A percentile compares a stretch with the other conserved stretches of the same genome.
phyloP scores from a whole-genome alignment of 2,797 vertebrate genomes.

The Thripadectes ignobilis region DNA sequence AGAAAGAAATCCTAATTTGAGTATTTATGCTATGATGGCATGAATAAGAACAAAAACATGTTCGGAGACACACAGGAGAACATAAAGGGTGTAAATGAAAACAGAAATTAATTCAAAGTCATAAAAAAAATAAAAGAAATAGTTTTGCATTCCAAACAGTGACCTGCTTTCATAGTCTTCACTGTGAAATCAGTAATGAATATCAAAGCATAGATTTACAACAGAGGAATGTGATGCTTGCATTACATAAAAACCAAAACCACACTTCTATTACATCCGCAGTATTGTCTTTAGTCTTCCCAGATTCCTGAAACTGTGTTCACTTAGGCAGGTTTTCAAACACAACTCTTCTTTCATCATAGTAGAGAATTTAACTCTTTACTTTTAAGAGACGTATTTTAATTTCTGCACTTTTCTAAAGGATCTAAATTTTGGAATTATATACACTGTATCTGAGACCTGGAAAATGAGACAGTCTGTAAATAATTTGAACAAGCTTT shows the following conservation, averaged over 20 bases:
- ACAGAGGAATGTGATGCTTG: background rate
- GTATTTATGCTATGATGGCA: background rate
- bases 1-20: background rate
- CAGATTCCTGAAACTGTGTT: background rate
- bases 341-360: background rate
- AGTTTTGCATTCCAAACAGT: background rate
- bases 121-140: background rate
- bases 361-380: background rate
- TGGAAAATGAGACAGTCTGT: background rate
- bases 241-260: background rate
- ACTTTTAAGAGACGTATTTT: background rate
- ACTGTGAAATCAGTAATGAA: background rate
- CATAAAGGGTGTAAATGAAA: background rate
- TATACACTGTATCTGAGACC: background rate
- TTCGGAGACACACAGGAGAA: background rate
- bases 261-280: background rate
- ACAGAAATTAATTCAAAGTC: background rate
- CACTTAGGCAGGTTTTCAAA: background rate
- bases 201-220: background rate
- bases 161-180: background rate
- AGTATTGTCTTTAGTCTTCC: background rate
- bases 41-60: background rate
- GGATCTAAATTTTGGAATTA: background rate
- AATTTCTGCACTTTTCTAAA: background rate
- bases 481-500: background rate